These are phyloP conservation scores for Pterocles burchelli DNA, from an alignment of 2,113 vertebrate species.

Conservation along the genomic window DNA sequence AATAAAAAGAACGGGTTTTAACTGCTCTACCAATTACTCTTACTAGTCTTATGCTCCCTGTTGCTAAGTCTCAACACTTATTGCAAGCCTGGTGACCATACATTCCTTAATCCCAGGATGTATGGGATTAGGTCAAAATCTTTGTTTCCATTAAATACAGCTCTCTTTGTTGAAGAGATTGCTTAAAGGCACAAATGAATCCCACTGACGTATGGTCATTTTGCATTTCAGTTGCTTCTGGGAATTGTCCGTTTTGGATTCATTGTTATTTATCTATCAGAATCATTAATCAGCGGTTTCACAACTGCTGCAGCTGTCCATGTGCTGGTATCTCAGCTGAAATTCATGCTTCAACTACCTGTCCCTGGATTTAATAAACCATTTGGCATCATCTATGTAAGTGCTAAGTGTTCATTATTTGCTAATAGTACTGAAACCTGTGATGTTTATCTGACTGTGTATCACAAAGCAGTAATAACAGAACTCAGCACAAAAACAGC, in stretches of 20 bases:
- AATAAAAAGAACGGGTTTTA: neutral
- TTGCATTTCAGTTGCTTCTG: constrained; percentile 82
- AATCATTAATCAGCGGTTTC: constrained; percentile 92
- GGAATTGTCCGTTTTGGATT: constrained; percentile 89
- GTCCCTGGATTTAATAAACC: constrained; percentile 81
- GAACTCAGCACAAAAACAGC: neutral
- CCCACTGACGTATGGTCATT: neutral
- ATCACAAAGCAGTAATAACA: neutral
- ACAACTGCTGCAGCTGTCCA: constrained; percentile 93
- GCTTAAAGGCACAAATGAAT: neutral
- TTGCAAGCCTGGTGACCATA: neutral
- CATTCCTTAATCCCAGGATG: neutral
- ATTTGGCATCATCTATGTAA: constrained; percentile 88
- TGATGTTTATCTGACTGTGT: neutral
- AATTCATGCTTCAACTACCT: constrained; percentile 88
- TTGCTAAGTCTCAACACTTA: neutral
- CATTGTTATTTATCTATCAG: constrained; percentile 92
- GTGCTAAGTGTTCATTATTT: constrained; percentile 12
- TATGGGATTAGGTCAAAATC: neutral
- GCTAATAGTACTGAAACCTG: neutral
- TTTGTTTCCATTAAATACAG: neutral
- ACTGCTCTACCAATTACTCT: neutral
- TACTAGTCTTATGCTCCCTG: neutral
- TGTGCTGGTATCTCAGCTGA: constrained; percentile 93
- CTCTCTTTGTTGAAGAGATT: neutral